Conservation (phyloP, 2,113 vertebrate genomes). For the Shinisaurus crocodilurus region DNA sequence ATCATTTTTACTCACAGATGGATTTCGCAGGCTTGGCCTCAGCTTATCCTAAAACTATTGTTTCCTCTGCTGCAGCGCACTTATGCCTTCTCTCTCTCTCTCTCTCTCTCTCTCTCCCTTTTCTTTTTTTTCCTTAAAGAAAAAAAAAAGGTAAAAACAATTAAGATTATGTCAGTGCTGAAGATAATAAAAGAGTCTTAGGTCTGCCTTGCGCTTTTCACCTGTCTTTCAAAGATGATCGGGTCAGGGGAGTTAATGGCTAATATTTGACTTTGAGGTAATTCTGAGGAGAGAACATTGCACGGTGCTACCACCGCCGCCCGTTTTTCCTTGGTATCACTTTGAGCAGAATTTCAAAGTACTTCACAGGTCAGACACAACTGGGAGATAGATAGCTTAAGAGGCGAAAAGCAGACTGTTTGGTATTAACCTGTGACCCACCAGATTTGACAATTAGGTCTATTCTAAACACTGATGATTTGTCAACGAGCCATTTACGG, state of each 20-base stretch:
- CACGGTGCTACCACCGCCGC: conserved; percentile 41
- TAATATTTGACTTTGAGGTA: conserved; percentile 66
- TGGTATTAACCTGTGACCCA: conserved; percentile 24
- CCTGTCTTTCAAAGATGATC: conserved; percentile 59
- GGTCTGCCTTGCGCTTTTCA: conserved; percentile 61
- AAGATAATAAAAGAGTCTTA: conserved; percentile 59
- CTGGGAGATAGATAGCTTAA: conserved; percentile 43
- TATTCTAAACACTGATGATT: conserved; percentile 17
- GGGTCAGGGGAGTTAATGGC: conserved; percentile 73
- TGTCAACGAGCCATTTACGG: not conserved
- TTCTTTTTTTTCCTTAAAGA: not conserved
- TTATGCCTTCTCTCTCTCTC: conserved; percentile 12
- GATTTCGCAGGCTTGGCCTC: conserved; percentile 53
- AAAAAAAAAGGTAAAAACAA: conserved; percentile 44
- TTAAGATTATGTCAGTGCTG: conserved; percentile 66
- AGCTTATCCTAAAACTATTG: conserved; percentile 51
- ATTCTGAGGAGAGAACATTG: conserved; percentile 48
- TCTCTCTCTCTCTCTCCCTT: too few species aligned
- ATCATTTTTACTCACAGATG: conserved; percentile 27
- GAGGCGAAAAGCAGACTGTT: conserved; percentile 20
- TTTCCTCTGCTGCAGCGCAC: conserved; percentile 47
- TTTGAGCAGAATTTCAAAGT: conserved; percentile 25
- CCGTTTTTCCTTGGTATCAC: conserved; percentile 23
- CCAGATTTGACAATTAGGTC: conserved; percentile 4
- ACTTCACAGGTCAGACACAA: conserved; percentile 26